phyloP scores from a whole-genome alignment of 1,140 invertebrate species.

The Ceratosolen fusciceps region DNA sequence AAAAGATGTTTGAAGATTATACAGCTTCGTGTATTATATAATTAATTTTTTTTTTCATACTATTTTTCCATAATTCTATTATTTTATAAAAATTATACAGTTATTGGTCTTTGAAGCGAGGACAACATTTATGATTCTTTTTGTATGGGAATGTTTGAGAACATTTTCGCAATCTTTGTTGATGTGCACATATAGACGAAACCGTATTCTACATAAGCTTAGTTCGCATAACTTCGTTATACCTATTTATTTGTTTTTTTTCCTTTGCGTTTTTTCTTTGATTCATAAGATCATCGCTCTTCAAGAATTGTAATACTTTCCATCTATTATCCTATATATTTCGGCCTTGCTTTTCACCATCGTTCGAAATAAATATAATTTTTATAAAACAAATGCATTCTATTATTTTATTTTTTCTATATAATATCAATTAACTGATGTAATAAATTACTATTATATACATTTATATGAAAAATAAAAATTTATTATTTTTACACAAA shows the following conservation, averaged over 20 bases:
- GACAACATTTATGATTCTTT: slow-evolving; percentile 21
- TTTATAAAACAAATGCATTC: not conserved
- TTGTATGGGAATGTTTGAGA: slow-evolving; percentile 42
- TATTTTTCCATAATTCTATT: not conserved
- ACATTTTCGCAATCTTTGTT: slow-evolving; percentile 38
- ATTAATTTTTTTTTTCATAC: not conserved
- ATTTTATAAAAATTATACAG: slow-evolving; percentile 5
- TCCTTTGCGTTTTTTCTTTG: not conserved
- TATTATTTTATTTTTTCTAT: not conserved
- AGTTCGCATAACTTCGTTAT: not conserved
- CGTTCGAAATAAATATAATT: not conserved
- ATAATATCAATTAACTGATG: not conserved
- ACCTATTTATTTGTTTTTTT: not conserved
- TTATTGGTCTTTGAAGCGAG: slow-evolving; percentile 24
- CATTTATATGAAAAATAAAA: not conserved
- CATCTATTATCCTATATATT: too few species aligned
- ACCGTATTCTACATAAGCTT: slow-evolving; percentile 14
- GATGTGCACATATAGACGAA: slow-evolving; percentile 21
- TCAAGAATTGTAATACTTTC: too few species aligned
- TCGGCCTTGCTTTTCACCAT: not conserved
- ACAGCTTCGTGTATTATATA: not conserved
- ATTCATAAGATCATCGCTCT: too few species aligned
- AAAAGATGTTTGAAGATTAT: not conserved
- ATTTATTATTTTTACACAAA: not conserved
- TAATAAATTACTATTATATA: not conserved